Base-by-base conservation (phyloP, 1,140 invertebrate species). In the Phocides pigmalion region DNA sequence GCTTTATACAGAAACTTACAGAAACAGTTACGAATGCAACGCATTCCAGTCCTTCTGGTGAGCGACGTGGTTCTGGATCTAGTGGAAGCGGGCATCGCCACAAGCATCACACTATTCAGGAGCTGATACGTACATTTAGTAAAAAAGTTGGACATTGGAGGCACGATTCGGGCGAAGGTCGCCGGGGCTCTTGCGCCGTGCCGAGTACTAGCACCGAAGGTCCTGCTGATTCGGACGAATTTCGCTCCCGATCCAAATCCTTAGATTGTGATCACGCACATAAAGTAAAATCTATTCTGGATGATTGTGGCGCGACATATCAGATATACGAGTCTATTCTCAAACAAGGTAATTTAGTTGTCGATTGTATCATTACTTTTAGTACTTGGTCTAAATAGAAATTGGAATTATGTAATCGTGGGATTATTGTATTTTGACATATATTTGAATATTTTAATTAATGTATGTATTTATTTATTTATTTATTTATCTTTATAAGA, bases 251-350 rank as follows among this genome's bases (percentile, higher is more conserved):
- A 19, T 96, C 95, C 15, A 95, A 96, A 79, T 96, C 95, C 20
- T 82, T 97, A 62, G 96, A 97, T 80, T 95, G 94, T 4, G 93
- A 93, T 58, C 89, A 93, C 4, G 83, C 92, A 44, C 91, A 91
- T 25, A 81, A 87, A 39, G 66, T 83, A 19, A 74, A 76, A 47
- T 89, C 84, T 72, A 82, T 90, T 44, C 74, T 94, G 4, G 91
- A 93, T 58, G 96, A 97, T 76, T 96, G 96, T 79, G 96, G 95
- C 35, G 93, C 95, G 6, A 96, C 96, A 6, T 97, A 97, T 80
- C 93, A 94, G 77, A 97, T 97, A 72, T 97, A 95, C 78, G 95
- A 97, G 68, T 93, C 93, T 47, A 97, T 97, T 66, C 89, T 97
- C 0, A 93, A 93, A 92, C 95, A 97, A 96, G 96, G 96, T 96